Percentiles rank a stretch among this genome's conserved stretches.
Conservation (phyloP, 2,888 invertebrate species). For the Cantharis lateralis region DNA sequence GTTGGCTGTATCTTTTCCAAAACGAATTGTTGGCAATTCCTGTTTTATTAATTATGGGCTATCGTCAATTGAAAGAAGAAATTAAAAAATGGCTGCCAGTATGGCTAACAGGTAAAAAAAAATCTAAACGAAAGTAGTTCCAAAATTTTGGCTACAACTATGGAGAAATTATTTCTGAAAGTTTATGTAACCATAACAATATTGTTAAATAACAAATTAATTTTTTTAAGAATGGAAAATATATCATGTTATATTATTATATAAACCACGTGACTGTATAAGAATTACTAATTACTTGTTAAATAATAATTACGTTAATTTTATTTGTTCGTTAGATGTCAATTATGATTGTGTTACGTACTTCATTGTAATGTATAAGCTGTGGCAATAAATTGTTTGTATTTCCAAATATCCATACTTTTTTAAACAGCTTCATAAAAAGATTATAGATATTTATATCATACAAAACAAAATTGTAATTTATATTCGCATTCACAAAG, state of each 20-base stretch:
- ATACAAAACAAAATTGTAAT: no score
- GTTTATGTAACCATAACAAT: neutral
- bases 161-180: neutral
- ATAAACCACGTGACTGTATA: neutral
- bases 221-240: neutral
- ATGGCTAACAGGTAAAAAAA: conserved; percentile 57
- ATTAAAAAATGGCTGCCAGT: conserved; percentile 63
- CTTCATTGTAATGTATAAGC: neutral
- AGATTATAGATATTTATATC: neutral
- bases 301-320: neutral
- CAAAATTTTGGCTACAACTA: neutral
- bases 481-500: no score
- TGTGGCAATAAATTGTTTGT: neutral
- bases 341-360: neutral
- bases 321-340: neutral
- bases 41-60: conserved; percentile 74
- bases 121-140: conserved; percentile 16
- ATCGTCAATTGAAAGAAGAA: conserved; percentile 74
- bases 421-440: neutral
- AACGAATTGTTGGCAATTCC: conserved; percentile 82
- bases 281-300: neutral
- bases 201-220: neutral
- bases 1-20: conserved; percentile 81
- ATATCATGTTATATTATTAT: neutral
- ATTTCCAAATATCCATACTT: neutral